Percentiles rank a stretch among this genome's conserved stretches.
These are phyloP conservation scores for Eristalis tenax DNA, from an alignment of 2,888 invertebrate species.

Conservation along the genomic window DNA sequence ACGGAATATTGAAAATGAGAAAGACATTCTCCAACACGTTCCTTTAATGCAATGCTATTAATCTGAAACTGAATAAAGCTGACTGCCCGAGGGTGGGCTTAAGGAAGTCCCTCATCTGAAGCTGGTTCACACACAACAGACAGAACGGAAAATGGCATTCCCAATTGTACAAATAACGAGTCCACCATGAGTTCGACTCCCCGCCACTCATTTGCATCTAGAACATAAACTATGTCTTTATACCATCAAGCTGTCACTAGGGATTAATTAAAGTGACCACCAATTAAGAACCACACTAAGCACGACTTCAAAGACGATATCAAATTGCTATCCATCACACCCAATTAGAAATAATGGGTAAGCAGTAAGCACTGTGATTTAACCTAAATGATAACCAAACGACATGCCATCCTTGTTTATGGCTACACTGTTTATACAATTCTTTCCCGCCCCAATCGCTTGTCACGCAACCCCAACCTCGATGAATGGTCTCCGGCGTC, in stretches of 20 bases:
- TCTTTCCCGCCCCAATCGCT: conserved; percentile 19
- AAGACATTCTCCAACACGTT: too few relatives aligned
- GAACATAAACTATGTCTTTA: neutral
- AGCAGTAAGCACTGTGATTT: conserved; percentile 48
- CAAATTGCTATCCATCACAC: conserved; percentile 14
- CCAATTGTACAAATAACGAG: too few relatives aligned
- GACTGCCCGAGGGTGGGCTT: too few relatives aligned
- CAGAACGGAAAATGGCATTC: too few relatives aligned
- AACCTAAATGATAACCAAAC: conserved; percentile 47
- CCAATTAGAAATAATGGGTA: conserved; percentile 52
- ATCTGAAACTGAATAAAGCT: too few relatives aligned
- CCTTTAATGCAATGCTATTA: too few relatives aligned
- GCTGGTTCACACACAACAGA: too few relatives aligned
- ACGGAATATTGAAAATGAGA: too few relatives aligned
- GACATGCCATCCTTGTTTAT: conserved; percentile 61
- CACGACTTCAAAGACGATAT: neutral
- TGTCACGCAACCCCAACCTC: conserved; percentile 44
- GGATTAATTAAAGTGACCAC: neutral
- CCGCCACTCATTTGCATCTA: too few relatives aligned
- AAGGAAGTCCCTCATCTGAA: too few relatives aligned
- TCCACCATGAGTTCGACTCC: too few relatives aligned
- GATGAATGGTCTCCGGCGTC: neutral
- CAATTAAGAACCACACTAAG: neutral
- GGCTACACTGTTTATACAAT: conserved; percentile 26
- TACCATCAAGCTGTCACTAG: neutral